Percentiles rank a stretch among this genome's conserved stretches.
Evolutionary conservation across 2,888 invertebrate genomes (phyloP).

Genomic region (Lithophane socia): DNA sequence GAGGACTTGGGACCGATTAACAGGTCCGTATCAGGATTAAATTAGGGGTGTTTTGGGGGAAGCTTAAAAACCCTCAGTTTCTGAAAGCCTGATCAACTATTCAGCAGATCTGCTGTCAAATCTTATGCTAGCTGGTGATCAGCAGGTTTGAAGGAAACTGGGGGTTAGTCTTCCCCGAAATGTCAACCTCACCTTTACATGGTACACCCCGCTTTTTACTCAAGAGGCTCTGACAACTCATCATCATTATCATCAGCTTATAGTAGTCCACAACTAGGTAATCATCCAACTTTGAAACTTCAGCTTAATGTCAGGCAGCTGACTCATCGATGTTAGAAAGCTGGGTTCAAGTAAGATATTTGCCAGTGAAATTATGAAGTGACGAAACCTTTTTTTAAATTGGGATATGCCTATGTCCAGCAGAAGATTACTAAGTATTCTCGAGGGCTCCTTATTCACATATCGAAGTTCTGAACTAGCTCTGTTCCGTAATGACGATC

Average conservation of each 20-base stretch:
- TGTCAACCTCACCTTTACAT: constrained; percentile 29
- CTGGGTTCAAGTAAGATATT: not conserved
- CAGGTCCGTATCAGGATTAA: constrained; percentile 51
- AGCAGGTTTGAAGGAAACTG: not conserved
- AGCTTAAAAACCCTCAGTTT: not conserved
- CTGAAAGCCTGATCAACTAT: not conserved
- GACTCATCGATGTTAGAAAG: not conserved
- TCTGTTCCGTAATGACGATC: no score
- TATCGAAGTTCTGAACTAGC: no score
- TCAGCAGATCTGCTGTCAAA: not conserved
- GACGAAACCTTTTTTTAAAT: not conserved
- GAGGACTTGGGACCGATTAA: constrained; percentile 56
- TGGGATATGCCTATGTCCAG: not conserved
- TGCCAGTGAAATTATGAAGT: not conserved
- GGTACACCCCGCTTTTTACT: constrained; percentile 24
- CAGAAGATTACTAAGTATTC: not conserved
- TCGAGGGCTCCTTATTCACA: no score
- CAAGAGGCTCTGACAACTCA: constrained; percentile 40
- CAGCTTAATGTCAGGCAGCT: not conserved
- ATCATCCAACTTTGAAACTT: not conserved
- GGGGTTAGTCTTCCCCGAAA: not conserved
- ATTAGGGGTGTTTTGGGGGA: constrained; percentile 23
- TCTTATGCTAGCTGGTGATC: not conserved
- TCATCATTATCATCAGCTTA: constrained; percentile 18
- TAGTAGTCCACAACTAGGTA: not conserved